Base-by-base conservation (phyloP, 2,888 invertebrate genomes). In the Archips crataeganus region DNA sequence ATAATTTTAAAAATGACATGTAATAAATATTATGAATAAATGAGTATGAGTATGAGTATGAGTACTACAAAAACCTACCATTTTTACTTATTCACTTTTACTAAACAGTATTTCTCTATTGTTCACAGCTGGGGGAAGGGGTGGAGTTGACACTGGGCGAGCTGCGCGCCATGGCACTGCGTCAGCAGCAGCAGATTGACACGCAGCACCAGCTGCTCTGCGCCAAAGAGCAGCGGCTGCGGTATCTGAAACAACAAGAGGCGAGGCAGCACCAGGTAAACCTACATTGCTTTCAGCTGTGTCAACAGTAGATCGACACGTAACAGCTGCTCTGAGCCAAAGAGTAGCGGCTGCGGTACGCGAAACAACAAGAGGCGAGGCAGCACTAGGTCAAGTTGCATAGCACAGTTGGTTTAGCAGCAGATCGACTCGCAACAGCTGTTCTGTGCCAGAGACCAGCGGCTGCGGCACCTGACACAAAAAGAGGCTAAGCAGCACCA, bases 111-210 rank as follows among this genome's bases (percentile, higher is more conserved):
- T 79, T 79, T 83, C 79, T 78, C 70, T 79, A 75, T 96, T 96
- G 84, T 82, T 76, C 65, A 80, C 95, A 98, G 97, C 96, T 97
- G 97, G 97, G 97, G 96, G 97, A 97, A 96, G 97, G 97, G 95
- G 97, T 97, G 96, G 97, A 97, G 97, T 96, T 98, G 96, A 97
- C 97, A 92, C 96, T 98, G 96, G 97, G 97, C 93, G 99, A 99
- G 96, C 97, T 99, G 95, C 98, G 98, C 96, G 98, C 98, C 93
- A 99, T 99, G 98, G 99, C 99, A 91, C 96, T 98, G 92, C 96
- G 98, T 88, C 99, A 99, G 95, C 99, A 99, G 95, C 98, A 98
- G 95, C 98, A 99, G 96, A 98, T 99, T 90, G 98, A 99, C 95
- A 97, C 98, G 88, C 99, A 99, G 95, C 98, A 98, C 91, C 96